phyloP scores from a whole-genome alignment of 2,113 vertebrate species.

The Scomber colias region DNA sequence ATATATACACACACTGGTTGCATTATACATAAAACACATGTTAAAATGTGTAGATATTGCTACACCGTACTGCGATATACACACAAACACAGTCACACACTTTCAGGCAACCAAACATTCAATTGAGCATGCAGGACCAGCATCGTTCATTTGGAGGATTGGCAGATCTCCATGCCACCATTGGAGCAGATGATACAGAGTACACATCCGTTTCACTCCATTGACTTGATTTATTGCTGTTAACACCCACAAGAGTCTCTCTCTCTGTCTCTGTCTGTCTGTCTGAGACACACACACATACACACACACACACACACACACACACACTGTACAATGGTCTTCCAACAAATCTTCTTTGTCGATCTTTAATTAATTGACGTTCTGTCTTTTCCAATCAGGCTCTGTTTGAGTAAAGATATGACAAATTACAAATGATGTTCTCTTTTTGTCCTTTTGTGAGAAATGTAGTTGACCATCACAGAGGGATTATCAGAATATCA shows the following conservation, averaged over 20 bases:
- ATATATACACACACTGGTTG: not conserved
- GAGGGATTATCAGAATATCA: no score
- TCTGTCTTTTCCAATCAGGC: constrained; percentile 6
- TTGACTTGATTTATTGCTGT: constrained; percentile 34
- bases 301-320: constrained; percentile 20
- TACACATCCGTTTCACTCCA: constrained; percentile 41
- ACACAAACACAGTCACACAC: constrained; percentile 9
- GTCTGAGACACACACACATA: not conserved
- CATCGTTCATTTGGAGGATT: constrained; percentile 30
- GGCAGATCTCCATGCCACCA: constrained; percentile 41
- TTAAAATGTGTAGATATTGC: not conserved
- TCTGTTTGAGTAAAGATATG: not conserved
- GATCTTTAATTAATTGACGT: not conserved
- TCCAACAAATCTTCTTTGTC: not conserved
- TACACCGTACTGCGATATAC: not conserved
- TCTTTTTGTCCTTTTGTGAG: not conserved
- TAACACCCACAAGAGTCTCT: constrained; percentile 2
- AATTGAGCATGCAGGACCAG: constrained; percentile 28
- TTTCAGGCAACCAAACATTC: constrained; percentile 31
- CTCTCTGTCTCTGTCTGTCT: not conserved
- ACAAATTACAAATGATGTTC: constrained; percentile 3
- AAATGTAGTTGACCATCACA: not conserved
- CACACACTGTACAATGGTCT: not conserved
- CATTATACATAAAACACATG: not conserved
- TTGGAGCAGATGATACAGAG: constrained; percentile 43